Base-by-base conservation (phyloP, 2,113 vertebrate species). In the Alexandromys fortis region DNA sequence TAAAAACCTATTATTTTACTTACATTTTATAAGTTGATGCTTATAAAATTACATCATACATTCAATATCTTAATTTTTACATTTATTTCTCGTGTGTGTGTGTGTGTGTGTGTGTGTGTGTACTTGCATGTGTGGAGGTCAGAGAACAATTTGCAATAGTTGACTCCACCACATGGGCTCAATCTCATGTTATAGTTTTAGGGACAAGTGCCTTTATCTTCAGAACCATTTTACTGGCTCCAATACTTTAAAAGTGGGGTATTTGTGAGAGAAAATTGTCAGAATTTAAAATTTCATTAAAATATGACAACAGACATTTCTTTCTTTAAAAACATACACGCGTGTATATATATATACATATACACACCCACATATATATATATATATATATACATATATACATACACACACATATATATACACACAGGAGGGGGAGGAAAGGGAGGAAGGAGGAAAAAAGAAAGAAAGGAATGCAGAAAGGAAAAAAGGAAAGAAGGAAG, bases 11-110 rank as follows among this genome's bases (percentile, higher is more conserved):
- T 76, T 87, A 42, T 93, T 93, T 19, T 67, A 45, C 30, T 88
- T 91, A 72, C 17, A 58, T 72, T 95, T 95, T 92, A 12, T 73
- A 45, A 86, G 76, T 83, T 17, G 87, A 77, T 21, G 91, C 52
- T 89, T 72, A 82, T 82, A 79, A 85, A 77, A 5, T 12, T 68
- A 6, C 1, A 17, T 61, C 35, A 52, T 8, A 85, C 30, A 93
- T 85, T 92, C 14, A 38, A 42, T 85, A 58, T 68, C 77, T 79
- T 79, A 52, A 22, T 61, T 79, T 35, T 81, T 55, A 55, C 49
- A 81, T 81, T 58, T 58, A 11, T 78, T 33, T 58, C 58, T 58
- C 19, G 0, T 52, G 12, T 52, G 49, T 52, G 12, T 52, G 12
- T 49, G 7, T 79, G 30, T 52, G 8, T 52, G 3, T 77, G 26